Percentiles rank a stretch among this genome's conserved stretches.
These are phyloP conservation scores for Coluber constrictor DNA, from an alignment of 2,797 vertebrate species.

Conservation along the genomic window DNA sequence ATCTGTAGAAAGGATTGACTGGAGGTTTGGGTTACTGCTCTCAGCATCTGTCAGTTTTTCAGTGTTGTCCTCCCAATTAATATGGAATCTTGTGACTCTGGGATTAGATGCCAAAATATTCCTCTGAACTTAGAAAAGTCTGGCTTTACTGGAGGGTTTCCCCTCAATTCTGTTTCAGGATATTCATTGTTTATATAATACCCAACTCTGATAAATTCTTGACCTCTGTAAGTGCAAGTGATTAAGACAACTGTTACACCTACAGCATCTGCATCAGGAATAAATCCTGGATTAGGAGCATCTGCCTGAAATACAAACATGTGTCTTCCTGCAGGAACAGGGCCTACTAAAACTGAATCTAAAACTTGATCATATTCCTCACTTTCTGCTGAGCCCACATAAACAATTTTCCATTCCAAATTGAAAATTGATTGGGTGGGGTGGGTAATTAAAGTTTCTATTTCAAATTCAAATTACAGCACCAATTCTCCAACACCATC, in stretches of 20 bases:
- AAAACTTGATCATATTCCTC: constrained; percentile 79
- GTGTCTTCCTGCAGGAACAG: constrained; percentile 77
- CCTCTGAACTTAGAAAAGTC: constrained; percentile 83
- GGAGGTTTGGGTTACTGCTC: constrained; percentile 78
- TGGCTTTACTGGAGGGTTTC: constrained; percentile 81
- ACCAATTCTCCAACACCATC: not conserved
- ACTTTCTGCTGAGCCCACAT: constrained; percentile 79
- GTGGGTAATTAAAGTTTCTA: not conserved
- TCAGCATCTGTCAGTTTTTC: constrained; percentile 81
- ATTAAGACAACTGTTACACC: constrained; percentile 81
- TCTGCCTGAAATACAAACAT: constrained; percentile 84
- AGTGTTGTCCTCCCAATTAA: constrained; percentile 82
- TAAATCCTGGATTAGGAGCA: constrained; percentile 78
- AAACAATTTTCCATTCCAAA: constrained; percentile 81
- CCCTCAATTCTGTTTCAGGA: constrained; percentile 79
- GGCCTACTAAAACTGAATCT: constrained; percentile 79
- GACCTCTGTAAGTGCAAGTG: constrained; percentile 78
- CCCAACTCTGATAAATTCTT: constrained; percentile 81
- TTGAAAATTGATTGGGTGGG: constrained; percentile 18
- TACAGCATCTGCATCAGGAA: constrained; percentile 81
- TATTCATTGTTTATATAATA: constrained; percentile 84
- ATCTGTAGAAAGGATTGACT: constrained; percentile 78
- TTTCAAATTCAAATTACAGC: not conserved
- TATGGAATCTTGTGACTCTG: constrained; percentile 81
- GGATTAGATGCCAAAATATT: constrained; percentile 84